Conservation (phyloP, 2,888 invertebrate species). For the Aphidius colemani region DNA sequence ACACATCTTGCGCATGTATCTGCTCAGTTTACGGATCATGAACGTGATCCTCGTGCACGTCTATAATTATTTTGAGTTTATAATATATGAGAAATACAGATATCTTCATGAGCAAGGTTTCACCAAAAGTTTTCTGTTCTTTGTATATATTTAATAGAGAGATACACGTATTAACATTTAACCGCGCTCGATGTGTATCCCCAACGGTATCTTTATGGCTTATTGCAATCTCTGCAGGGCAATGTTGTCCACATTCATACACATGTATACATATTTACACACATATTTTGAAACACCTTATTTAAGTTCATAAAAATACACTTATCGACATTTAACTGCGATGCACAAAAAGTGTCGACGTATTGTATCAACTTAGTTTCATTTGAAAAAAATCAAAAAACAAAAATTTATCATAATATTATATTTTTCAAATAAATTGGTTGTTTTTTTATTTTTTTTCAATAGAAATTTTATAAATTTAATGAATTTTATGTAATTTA, state of each 20-base stretch:
- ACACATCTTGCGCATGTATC: conserved; percentile 38
- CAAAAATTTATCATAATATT: too few species aligned
- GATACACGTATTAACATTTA: conserved; percentile 14
- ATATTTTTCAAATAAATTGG: too few species aligned
- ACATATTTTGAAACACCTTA: conserved; percentile 3
- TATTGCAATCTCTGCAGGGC: conserved; percentile 55
- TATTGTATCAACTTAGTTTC: too few species aligned
- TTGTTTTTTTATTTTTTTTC: too few species aligned
- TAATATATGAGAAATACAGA: conserved; percentile 36
- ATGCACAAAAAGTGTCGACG: not conserved
- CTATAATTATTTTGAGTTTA: conserved; percentile 45
- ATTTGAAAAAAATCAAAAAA: too few species aligned
- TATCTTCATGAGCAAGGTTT: conserved; percentile 42
- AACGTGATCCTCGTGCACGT: conserved; percentile 33
- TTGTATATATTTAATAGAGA: too few species aligned
- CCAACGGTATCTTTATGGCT: conserved; percentile 54
- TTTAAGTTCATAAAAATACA: not conserved
- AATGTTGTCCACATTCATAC: conserved; percentile 38
- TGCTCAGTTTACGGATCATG: conserved; percentile 35
- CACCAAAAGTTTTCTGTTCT: conserved; percentile 14
- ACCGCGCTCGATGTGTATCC: conserved; percentile 31
- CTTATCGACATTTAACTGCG: not conserved
- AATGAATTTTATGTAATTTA: too few species aligned
- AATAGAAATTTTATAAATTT: too few species aligned
- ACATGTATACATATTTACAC: conserved; percentile 9